Percentiles rank a stretch among this genome's conserved stretches.
phyloP scores from a whole-genome alignment of 2,888 invertebrate genomes.

The Drosophila infuscata region DNA sequence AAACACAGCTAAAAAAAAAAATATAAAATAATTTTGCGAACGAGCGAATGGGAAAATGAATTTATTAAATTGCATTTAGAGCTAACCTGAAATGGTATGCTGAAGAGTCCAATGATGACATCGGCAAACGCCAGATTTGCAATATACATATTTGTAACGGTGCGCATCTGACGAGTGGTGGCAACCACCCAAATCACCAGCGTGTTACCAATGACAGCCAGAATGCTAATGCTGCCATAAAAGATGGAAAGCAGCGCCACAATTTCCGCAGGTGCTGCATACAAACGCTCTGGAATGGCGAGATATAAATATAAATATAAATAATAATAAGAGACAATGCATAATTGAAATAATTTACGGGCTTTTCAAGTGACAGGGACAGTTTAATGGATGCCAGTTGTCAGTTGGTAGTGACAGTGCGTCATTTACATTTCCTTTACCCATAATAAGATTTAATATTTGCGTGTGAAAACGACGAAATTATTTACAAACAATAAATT shows the following conservation, averaged over 20 bases:
- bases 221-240: constrained; percentile 92
- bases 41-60: constrained; percentile 21
- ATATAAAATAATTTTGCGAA: neutral
- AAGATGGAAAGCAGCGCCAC: constrained; percentile 91
- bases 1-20: constrained; percentile 13
- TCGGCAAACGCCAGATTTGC: constrained; percentile 94
- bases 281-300: constrained; percentile 85
- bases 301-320: neutral
- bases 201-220: constrained; percentile 93
- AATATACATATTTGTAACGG: constrained; percentile 94
- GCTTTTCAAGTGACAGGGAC: constrained; percentile 33
- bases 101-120: constrained; percentile 93
- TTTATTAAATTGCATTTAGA: constrained; percentile 25
- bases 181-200: constrained; percentile 94
- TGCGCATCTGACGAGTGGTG: constrained; percentile 92
- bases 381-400: constrained; percentile 39
- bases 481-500: constrained; percentile 1
- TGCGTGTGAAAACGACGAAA: neutral
- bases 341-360: constrained; percentile 30
- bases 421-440: neutral
- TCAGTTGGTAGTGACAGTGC: constrained; percentile 15
- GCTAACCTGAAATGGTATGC: constrained; percentile 91
- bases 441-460: neutral
- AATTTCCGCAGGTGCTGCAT: constrained; percentile 90
- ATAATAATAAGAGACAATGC: constrained; percentile 6